Evolutionary conservation across 2,888 invertebrate genomes (phyloP).

Genomic region (Papilio demoleus): DNA sequence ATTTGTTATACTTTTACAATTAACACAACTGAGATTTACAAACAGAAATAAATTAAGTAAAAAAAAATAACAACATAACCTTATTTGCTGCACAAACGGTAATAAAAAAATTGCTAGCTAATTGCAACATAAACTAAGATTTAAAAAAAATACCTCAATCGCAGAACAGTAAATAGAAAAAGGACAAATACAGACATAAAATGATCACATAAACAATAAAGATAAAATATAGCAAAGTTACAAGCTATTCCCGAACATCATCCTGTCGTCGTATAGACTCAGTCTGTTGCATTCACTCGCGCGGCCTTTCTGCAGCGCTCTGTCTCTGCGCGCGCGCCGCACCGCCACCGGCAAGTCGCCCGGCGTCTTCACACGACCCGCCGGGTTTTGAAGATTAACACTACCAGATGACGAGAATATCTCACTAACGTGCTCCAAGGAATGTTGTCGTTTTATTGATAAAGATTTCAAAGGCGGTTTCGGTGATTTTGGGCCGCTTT

Average conservation of each 20-base stretch:
- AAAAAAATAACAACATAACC: conserved; percentile 7
- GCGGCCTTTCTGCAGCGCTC: conserved; percentile 80
- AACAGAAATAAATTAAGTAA: conserved; percentile 12
- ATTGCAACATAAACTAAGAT: background rate
- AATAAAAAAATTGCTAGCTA: background rate
- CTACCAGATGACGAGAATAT: conserved; percentile 88
- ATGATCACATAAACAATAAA: conserved; percentile 46
- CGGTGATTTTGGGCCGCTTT: conserved; percentile 58
- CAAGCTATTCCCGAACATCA: conserved; percentile 88
- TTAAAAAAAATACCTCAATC: conserved; percentile 40
- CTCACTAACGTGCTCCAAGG: conserved; percentile 89
- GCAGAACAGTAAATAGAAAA: conserved; percentile 36
- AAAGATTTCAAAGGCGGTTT: conserved; percentile 66
- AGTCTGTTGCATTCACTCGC: conserved; percentile 86
- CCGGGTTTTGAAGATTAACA: conserved; percentile 87
- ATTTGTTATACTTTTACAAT: background rate
- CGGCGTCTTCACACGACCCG: conserved; percentile 91
- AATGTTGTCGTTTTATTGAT: conserved; percentile 84
- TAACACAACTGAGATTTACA: background rate
- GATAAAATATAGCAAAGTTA: conserved; percentile 48
- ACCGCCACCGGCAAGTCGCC: conserved; percentile 92
- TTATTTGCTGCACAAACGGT: conserved; percentile 4
- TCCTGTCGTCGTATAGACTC: conserved; percentile 94
- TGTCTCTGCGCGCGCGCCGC: conserved; percentile 85
- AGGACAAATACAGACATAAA: conserved; percentile 43